Evolutionary conservation across 2,113 vertebrate species (phyloP), one percentile per base, ranked within the genome.

Genomic region (Reinhardtius hippoglossoides): DNA sequence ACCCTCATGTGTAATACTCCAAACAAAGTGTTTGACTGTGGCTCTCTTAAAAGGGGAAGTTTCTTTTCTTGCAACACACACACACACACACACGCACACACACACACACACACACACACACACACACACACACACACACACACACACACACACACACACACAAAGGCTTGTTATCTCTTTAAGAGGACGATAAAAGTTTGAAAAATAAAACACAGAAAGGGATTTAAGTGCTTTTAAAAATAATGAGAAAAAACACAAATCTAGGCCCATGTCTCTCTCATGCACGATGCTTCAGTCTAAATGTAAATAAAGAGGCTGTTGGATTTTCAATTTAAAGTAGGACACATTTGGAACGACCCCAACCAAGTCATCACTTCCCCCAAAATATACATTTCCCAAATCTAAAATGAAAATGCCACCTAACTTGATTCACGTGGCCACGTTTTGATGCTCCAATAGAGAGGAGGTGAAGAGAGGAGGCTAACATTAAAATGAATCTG

Each of bases 401-500:
- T 46, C 9, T 46, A 24, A 60, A 57, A 61, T 13, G 7, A 50
- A 35, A 64, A 62, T 26, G 46, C 69, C 59, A 62, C 15, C 15
- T 48, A 42, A 4, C 20, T 50, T 31, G 20, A 40, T 65, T 42
- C 42, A 44, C 42, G 1, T 0, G 2, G 12, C 40, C 9, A 42
- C 12, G 10, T 48, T 20, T 23, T 54, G 27, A 2, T 55, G 44
- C 12, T 44, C 63, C 24, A 9, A 46, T 18, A 18, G 40, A 54
- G 52, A 21, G 52, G 20, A 57, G 46, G 61, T 37, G 50, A 67
- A 16, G 23, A 69, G 63, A 59, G 46, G 71, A 74, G 67, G 50
- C 15, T 37, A 46, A 48, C 2, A 44, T 60, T 68, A 21, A 50
- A 82, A 85, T 70, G 48, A 83, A 83, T 75, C 60, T 83, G 86